Percentiles rank a stretch among this genome's conserved stretches.
These are phyloP conservation scores for Melinaea menophilus DNA, from an alignment of 2,888 invertebrate species.

Conservation along the genomic window DNA sequence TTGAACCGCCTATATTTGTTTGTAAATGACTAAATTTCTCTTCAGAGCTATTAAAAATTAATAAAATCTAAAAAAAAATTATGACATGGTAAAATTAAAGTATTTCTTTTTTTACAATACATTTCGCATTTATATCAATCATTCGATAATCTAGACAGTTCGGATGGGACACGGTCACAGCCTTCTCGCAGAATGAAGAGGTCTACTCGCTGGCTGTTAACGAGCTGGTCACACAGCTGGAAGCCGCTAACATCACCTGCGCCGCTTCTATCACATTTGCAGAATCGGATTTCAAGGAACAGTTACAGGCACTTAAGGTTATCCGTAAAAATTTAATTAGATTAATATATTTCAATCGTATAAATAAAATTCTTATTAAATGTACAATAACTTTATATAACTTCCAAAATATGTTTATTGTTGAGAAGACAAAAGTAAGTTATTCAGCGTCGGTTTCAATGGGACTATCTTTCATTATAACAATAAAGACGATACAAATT, in stretches of 20 bases:
- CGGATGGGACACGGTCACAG: constrained; percentile 92
- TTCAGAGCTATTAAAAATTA: too few species aligned
- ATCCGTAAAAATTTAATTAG: neutral
- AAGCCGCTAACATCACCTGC: constrained; percentile 90
- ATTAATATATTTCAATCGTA: too few species aligned
- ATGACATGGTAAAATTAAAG: neutral
- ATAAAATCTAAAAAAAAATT: neutral
- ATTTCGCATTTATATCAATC: neutral
- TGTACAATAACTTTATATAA: too few species aligned
- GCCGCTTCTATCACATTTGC: constrained; percentile 92
- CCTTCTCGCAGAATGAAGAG: constrained; percentile 92
- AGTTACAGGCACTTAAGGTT: constrained; percentile 74
- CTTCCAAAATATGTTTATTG: too few species aligned
- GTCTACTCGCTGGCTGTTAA: constrained; percentile 91
- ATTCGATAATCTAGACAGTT: constrained; percentile 70
- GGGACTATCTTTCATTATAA: too few species aligned
- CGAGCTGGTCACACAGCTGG: constrained; percentile 90
- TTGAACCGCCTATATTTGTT: too few species aligned
- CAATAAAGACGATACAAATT: too few species aligned
- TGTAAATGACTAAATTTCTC: too few species aligned
- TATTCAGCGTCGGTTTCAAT: too few species aligned
- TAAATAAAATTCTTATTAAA: too few species aligned
- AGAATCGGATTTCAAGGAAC: constrained; percentile 89
- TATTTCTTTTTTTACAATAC: neutral
- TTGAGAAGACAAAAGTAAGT: too few species aligned